Evolutionary conservation across 2,888 invertebrate species (phyloP).

Genomic region (Hydraecia micacea): DNA sequence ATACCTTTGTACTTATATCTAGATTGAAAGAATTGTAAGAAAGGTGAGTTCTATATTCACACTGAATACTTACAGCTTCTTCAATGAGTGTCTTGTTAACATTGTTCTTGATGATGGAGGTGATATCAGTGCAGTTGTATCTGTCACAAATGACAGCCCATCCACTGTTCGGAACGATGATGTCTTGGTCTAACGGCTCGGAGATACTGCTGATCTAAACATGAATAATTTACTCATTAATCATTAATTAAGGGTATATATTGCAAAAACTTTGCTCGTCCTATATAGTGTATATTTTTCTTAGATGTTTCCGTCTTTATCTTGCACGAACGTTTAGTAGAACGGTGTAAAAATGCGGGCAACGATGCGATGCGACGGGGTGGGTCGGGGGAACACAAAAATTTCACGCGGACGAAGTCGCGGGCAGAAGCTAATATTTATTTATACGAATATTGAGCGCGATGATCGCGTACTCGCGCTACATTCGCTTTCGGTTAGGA

Average conservation of each 20-base stretch:
- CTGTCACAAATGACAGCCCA: constrained; percentile 74
- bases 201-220: constrained; percentile 62
- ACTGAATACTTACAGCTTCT: constrained; percentile 72
- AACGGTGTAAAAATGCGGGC: too few relatives aligned
- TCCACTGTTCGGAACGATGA: constrained; percentile 60
- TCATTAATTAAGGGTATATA: background rate
- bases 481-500: background rate
- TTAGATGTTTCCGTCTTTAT: too few relatives aligned
- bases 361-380: too few relatives aligned
- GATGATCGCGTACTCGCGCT: background rate
- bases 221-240: background rate
- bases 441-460: background rate
- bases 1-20: too few relatives aligned
- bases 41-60: background rate
- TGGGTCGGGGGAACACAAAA: too few relatives aligned
- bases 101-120: constrained; percentile 63
- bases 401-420: too few relatives aligned
- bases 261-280: too few relatives aligned
- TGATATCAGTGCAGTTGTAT: constrained; percentile 75
- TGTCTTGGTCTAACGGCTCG: constrained; percentile 58
- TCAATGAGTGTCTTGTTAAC: constrained; percentile 73
- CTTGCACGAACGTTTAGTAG: too few relatives aligned
- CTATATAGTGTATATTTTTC: too few relatives aligned
- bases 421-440: too few relatives aligned
- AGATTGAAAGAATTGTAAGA: background rate